phyloP scores from a whole-genome alignment of 1,140 invertebrate genomes.

The Plodia interpunctella region DNA sequence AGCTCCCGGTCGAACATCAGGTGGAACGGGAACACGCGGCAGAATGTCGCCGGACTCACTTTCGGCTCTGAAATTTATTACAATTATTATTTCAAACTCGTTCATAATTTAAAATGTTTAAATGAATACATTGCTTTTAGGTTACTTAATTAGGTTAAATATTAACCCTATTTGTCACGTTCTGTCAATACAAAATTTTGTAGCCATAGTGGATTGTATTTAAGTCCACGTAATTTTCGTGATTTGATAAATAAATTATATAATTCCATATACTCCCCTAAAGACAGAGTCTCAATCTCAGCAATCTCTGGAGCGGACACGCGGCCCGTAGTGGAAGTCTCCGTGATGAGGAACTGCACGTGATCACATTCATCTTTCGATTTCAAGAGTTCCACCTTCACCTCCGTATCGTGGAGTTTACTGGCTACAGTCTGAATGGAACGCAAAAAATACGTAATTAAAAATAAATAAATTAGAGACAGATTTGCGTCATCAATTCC shows the following conservation, averaged over 20 bases:
- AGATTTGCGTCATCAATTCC: too few relatives aligned
- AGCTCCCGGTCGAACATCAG: conserved; percentile 93
- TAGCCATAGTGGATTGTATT: too few relatives aligned
- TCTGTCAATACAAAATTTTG: too few relatives aligned
- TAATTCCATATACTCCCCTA: conserved; percentile 76
- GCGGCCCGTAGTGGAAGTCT: conserved; percentile 82
- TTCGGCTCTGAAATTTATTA: conserved; percentile 81
- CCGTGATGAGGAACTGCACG: conserved; percentile 95
- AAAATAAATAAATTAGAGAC: too few relatives aligned
- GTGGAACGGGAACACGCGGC: conserved; percentile 96
- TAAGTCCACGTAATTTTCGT: too few relatives aligned
- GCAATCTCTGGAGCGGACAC: conserved; percentile 81
- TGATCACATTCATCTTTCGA: conserved; percentile 93
- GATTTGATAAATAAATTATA: too few relatives aligned
- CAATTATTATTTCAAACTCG: too few relatives aligned
- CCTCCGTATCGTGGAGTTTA: conserved; percentile 93
- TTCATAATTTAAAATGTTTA: too few relatives aligned
- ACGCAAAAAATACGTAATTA: background rate
- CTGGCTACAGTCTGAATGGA: conserved; percentile 89
- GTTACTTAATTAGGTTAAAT: too few relatives aligned
- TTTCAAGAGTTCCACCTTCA: conserved; percentile 92
- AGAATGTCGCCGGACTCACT: conserved; percentile 95
- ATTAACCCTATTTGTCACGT: too few relatives aligned
- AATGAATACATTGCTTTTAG: too few relatives aligned
- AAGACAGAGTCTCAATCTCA: conserved; percentile 84